A percentile compares a stretch with the other conserved stretches of the same genome.
Evolutionary conservation across 2,797 vertebrate species (phyloP).

Genomic region (Phrynocephalus guinanensis): DNA sequence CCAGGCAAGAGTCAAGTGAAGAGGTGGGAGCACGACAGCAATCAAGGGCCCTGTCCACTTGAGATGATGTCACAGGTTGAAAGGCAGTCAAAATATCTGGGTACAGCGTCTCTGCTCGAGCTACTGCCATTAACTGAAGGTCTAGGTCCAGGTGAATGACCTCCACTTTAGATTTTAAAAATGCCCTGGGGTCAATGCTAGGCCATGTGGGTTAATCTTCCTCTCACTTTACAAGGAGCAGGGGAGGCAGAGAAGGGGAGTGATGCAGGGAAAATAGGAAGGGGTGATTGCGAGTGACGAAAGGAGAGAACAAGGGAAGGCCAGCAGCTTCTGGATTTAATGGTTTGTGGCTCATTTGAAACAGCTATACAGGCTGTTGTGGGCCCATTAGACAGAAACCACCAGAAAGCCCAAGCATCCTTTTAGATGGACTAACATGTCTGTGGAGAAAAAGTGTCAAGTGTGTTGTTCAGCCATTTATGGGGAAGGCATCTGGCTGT

Average conservation of each 20-base stretch:
- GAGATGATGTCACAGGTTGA: no score
- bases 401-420: neutral
- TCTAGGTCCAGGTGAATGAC: no score
- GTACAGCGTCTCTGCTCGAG: no score
- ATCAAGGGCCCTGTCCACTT: neutral
- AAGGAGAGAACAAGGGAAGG: neutral
- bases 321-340: neutral
- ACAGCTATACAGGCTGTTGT: neutral
- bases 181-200: neutral
- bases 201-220: neutral
- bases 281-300: neutral
- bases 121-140: no score
- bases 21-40: no score
- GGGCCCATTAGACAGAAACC: neutral
- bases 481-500: neutral
- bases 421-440: neutral
- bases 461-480: neutral
- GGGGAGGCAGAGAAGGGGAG: neutral
- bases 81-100: no score
- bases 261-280: neutral
- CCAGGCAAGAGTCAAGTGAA: neutral
- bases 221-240: neutral
- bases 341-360: neutral
- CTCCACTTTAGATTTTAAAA: no score
- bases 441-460: neutral